A percentile compares a stretch with the other conserved stretches of the same genome.
These are phyloP conservation scores for Anguilla obscura DNA, from an alignment of 2,797 vertebrate genomes.

Conservation along the genomic window DNA sequence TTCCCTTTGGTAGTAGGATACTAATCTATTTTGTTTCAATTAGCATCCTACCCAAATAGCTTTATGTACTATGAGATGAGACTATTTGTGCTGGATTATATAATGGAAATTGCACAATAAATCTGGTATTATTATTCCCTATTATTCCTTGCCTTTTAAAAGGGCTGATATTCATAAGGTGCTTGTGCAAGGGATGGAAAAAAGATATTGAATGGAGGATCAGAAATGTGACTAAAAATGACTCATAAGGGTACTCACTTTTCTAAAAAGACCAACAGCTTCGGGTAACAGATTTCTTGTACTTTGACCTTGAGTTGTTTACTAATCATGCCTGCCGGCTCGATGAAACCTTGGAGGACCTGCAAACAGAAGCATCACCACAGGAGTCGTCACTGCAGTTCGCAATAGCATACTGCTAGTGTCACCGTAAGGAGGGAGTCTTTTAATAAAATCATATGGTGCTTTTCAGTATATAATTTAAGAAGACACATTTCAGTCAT, in stretches of 20 bases:
- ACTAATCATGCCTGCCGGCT: constrained; percentile 32
- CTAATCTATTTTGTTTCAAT: no score
- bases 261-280: constrained; percentile 54
- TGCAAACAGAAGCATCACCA: constrained; percentile 34
- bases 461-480: neutral
- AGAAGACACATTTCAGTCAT: neutral
- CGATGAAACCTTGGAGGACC: constrained; percentile 47
- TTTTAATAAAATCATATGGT: neutral
- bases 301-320: constrained; percentile 16
- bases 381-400: neutral
- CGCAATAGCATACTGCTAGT: neutral
- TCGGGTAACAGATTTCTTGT: constrained; percentile 51
- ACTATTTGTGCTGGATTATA: no score
- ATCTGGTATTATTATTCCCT: neutral
- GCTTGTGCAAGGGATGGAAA: neutral
- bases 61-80: no score
- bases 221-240: neutral
- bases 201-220: neutral
- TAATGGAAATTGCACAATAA: no score
- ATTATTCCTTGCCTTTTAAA: neutral
- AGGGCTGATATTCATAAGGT: neutral
- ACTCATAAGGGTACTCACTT: constrained; percentile 49
- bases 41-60: no score
- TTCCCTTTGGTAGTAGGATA: no score
- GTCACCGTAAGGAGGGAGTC: neutral